Conservation (phyloP, 2,797 vertebrate genomes). For the Bryconaethiops microstoma region DNA sequence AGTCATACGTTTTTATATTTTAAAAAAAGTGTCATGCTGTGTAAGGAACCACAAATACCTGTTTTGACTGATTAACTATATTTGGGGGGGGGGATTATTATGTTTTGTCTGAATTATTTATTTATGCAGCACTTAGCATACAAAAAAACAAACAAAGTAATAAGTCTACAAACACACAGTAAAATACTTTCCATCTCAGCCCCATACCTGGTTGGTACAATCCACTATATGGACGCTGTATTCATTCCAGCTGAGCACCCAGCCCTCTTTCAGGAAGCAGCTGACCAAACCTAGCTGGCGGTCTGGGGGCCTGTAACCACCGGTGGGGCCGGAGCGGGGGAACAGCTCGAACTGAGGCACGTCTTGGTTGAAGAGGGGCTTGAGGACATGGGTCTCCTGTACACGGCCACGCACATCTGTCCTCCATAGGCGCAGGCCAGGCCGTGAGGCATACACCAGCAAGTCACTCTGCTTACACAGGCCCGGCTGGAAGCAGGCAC, state of each 20-base stretch:
- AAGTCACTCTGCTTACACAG: slow-evolving; percentile 95
- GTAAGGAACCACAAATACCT: too few relatives aligned
- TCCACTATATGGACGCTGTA: slow-evolving; percentile 93
- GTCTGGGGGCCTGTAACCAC: slow-evolving; percentile 79
- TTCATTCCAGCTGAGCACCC: slow-evolving; percentile 96
- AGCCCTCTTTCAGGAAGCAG: slow-evolving; percentile 89
- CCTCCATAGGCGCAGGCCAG: slow-evolving; percentile 92
- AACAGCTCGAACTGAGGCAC: slow-evolving; percentile 88
- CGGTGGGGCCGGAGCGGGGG: slow-evolving; percentile 78
- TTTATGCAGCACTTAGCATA: background rate
- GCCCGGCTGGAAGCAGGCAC: slow-evolving; percentile 94
- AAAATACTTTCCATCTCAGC: background rate
- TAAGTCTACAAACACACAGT: background rate
- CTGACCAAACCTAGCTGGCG: slow-evolving; percentile 88
- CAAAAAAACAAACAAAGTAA: background rate
- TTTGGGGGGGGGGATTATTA: too few relatives aligned
- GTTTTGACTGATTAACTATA: background rate
- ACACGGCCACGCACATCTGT: slow-evolving; percentile 87
- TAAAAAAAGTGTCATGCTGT: too few relatives aligned
- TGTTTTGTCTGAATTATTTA: background rate
- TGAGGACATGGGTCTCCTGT: slow-evolving; percentile 88
- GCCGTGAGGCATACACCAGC: slow-evolving; percentile 87
- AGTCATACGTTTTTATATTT: too few relatives aligned
- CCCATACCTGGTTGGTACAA: slow-evolving; percentile 84
- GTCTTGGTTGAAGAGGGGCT: slow-evolving; percentile 82